Evolutionary conservation across 2,113 vertebrate species (phyloP), one percentile per base, ranked within the genome.

Genomic region (Rana temporaria): DNA sequence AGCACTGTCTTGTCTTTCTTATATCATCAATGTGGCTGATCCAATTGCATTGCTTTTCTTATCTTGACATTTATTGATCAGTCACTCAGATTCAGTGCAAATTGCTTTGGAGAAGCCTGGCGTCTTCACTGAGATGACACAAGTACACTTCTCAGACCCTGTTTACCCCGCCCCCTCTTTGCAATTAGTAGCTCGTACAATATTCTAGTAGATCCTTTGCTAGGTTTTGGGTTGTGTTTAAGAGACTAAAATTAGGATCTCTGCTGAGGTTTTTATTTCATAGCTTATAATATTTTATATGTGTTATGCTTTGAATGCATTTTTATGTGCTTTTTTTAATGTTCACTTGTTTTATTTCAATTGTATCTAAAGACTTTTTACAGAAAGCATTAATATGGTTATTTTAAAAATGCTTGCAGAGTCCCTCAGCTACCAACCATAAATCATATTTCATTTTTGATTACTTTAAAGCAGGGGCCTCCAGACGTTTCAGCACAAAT

Each of bases 31-130:
- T 55, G 52, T 74, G 20, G 80, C 80, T 75, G 70, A 82, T 75
- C 70, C 70, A 75, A 74, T 82, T 74, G 59, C 71, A 82, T 82
- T 75, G 70, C 70, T 82, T 82, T 75, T 74, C 80, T 82, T 82
- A 82, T 82, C 80, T 82, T 82, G 80, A 82, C 80, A 82, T 82
- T 74, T 82, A 82, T 82, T 82, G 80, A 82, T 82, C 70, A 66
- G 70, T 64, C 70, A 65, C 70, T 82, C 80, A 82, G 80, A 82
- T 82, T 82, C 60, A 66, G 70, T 75, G 63, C 62, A 74, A 82
- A 82, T 75, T 82, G 80, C 80, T 66, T 82, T 74, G 63, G 70
- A 82, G 66, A 66, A 75, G 59, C 79, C 24, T 19, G 60, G 42
- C 73, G 80, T 62, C 60, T 82, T 82, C 62, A 24, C 24, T 57